phyloP scores from a whole-genome alignment of 2,113 vertebrate species.

The Festucalex cinctus region DNA sequence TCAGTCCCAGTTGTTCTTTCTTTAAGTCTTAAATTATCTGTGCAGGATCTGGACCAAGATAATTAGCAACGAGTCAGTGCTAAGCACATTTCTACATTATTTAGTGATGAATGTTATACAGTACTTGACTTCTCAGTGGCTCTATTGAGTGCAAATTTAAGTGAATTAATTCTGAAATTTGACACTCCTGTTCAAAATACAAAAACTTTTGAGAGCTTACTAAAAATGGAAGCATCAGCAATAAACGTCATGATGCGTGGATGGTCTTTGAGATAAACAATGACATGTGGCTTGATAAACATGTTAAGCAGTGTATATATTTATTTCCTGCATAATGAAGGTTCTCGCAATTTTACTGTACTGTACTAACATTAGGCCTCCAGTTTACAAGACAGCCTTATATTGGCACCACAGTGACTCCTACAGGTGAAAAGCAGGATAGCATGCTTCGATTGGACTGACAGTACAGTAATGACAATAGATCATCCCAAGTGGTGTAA shows the following conservation, averaged over 20 bases:
- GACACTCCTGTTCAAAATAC: background rate
- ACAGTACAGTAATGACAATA: background rate
- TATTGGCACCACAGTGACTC: conserved; percentile 58
- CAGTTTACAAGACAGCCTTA: background rate
- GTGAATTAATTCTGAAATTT: background rate
- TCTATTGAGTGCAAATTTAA: background rate
- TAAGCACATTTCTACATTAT: too few relatives aligned
- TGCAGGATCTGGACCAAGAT: conserved; percentile 41
- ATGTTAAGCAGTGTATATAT: background rate
- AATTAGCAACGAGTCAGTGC: conserved; percentile 22
- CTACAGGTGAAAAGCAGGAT: conserved; percentile 32
- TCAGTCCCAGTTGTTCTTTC: conserved; percentile 15
- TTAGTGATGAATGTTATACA: background rate
- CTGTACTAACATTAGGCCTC: conserved; percentile 27
- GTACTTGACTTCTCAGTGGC: background rate
- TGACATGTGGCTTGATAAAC: background rate
- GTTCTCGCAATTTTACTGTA: conserved; percentile 38
- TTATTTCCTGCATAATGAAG: conserved; percentile 44
- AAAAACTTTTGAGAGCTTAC: background rate
- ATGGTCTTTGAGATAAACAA: background rate
- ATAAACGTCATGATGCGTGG: background rate
- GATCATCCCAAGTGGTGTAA: background rate
- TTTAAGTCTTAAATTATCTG: conserved; percentile 22
- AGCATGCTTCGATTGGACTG: conserved; percentile 1
- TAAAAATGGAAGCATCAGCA: background rate